These are phyloP conservation scores for Tenualosa ilisha DNA, from an alignment of 2,797 vertebrate species.

Conservation along the genomic window DNA sequence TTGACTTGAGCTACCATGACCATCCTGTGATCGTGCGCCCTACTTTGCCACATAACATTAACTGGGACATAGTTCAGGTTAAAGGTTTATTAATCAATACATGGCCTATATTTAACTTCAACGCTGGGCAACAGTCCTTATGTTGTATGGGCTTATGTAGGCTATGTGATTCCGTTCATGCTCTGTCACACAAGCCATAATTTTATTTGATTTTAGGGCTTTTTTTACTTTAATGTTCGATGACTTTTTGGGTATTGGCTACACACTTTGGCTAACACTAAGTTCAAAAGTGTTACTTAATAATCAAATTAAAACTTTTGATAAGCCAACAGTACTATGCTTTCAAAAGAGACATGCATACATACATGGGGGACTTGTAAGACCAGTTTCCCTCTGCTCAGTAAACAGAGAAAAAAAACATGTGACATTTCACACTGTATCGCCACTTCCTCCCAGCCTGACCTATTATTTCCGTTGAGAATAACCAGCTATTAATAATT, in stretches of 20 bases:
- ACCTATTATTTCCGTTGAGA: not conserved
- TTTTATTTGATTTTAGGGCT: no score
- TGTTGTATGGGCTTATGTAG: not conserved
- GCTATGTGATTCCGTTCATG: no score
- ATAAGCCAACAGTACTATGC: not conserved
- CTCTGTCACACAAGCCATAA: no score
- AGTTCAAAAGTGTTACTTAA: no score
- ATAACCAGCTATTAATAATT: conserved; percentile 4
- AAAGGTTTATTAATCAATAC: no score
- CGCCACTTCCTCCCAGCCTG: not conserved
- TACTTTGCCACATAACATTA: not conserved
- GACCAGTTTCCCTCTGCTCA: not conserved
- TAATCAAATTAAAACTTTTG: no score
- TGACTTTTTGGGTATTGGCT: no score
- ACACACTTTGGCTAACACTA: no score
- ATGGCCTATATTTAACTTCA: not conserved
- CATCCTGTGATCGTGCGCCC: not conserved
- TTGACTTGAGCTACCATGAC: not conserved
- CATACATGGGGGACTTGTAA: not conserved
- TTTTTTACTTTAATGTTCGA: no score
- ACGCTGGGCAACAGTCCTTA: not conserved
- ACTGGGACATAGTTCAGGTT: no score
- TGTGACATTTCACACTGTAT: not conserved
- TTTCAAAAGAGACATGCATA: not conserved
- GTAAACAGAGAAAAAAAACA: not conserved